Base-by-base conservation (phyloP, 2,888 invertebrate species). In the Clanis bilineata region DNA sequence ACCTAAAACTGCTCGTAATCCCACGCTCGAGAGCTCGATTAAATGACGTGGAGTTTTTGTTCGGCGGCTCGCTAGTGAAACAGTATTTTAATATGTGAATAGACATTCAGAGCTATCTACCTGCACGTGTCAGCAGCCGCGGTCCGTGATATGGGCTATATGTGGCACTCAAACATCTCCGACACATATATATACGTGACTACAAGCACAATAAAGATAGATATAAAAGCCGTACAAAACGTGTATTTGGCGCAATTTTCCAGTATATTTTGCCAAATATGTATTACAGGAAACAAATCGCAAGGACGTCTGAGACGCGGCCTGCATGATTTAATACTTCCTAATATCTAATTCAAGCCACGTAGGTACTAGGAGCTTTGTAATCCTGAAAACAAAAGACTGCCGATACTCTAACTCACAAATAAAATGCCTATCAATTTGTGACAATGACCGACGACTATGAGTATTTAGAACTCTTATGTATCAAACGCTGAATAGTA, bases 1-100 rank as follows among this genome's bases (percentile, higher is more conserved):
- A 87, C 82, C 83, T 86, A 83, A 88, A 86, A 78, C 75, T 79
- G 73, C 70, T 77, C 73, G 80, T 83, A 88, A 88, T 88, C 86
- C 87, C 85, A 87, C 87, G 88, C 83, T 86, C 83, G 79, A 88
- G 73, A 83, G 83, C 79, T 72, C 78, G 76, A 82, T 85, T 82
- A 84, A 86, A 88, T 82, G 79, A 80, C 80, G 79, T 83, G 72
- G 71, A 74, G 77, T 84, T 86, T 86, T 87, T 86, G 74, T 80
- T 73, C 64, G 64, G 66, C 63, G 62, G 21, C 25, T 25, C 54
- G 57, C 39, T 39, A 39, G 39, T 58, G 39, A 51, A 51, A 58
- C 39, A 51, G 47, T 18, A 32, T 51, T 51, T 51, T 18, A 47
- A 32, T 51, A 32, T 51, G 32, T 32, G 51, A 51, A 32, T 51